Evolutionary conservation across 2,888 invertebrate genomes (phyloP), one percentile per base, ranked within the genome.

Genomic region (Tachystola acroxantha): DNA sequence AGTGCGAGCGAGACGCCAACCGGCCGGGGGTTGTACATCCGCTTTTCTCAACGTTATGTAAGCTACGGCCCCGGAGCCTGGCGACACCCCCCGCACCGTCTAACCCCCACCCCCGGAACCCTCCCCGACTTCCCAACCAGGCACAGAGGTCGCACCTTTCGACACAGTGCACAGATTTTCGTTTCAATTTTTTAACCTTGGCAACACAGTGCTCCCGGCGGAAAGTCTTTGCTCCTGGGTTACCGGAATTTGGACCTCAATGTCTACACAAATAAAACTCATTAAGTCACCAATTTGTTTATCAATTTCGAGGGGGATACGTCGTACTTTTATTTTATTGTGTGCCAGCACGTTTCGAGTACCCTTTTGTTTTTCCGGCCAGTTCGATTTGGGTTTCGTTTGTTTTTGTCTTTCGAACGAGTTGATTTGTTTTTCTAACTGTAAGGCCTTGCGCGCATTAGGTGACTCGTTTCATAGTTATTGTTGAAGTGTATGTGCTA

Each of bases 31-130:
- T 49, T 54, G 68, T 72, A 77, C 79, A 76, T 80, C 81, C 82
- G 81, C 72, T 82, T 80, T 79, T 67, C 84, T 75, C 81, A 40
- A 57, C 68, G 78, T 86, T 86, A 86, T 79, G 77, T 85, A 86
- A 86, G 85, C 80, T 77, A 66, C 78, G 65, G 76, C 76, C 81
- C 79, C 69, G 81, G 81, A 81, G 80, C 81, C 75, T 71, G 76
- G 72, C 67, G 60, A 58, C 61, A 64, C 58, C 40, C 39, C 30
- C 38, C 42, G 26, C 39, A 39, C 38, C 42, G 33, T 30, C 45
- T 29, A 34, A 39, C 47, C 45, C 11, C 46, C 16, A 34, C 42
- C 50, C 49, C 46, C 37, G 37, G 34, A 31, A 40, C 50, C 46
- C 43, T 30, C 34, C 36, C 36, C 33, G 40, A 36, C 5, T 32